phyloP scores from a whole-genome alignment of 2,797 vertebrate species.

The Etheostoma nigrum region DNA sequence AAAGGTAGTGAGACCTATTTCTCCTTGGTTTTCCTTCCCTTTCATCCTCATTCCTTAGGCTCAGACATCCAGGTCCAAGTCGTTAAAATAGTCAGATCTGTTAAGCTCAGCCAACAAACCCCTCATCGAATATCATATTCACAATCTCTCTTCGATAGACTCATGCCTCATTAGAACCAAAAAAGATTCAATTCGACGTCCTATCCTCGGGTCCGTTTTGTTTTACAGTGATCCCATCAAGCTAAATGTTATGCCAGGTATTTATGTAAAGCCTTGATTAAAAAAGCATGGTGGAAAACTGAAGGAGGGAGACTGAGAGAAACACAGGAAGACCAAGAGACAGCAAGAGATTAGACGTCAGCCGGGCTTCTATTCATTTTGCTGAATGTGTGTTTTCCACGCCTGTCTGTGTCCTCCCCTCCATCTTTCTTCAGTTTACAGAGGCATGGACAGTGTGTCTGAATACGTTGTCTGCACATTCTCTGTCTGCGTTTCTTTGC shows the following conservation, averaged over 20 bases:
- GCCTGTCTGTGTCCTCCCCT: constrained; percentile 23
- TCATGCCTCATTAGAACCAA: background rate
- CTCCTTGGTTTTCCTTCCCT: constrained; percentile 14
- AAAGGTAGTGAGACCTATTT: constrained; percentile 6
- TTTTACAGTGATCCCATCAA: constrained; percentile 42
- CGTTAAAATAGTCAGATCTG: background rate
- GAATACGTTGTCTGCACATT: constrained; percentile 55
- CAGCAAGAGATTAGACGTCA: constrained; percentile 69
- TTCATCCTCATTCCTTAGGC: background rate
- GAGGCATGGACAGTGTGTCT: constrained; percentile 59
- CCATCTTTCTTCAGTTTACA: constrained; percentile 62
- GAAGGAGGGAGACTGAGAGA: constrained; percentile 41
- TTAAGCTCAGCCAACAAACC: background rate
- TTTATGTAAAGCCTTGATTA: constrained; percentile 73
- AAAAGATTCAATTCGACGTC: constrained; percentile 1
- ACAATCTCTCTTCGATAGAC: background rate
- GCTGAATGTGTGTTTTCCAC: constrained; percentile 81
- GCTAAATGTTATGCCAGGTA: constrained; percentile 65
- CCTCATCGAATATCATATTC: background rate
- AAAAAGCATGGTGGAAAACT: constrained; percentile 35
- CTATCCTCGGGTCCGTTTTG: constrained; percentile 37
- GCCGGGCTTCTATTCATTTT: constrained; percentile 69
- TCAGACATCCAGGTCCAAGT: background rate
- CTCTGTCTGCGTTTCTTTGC: constrained; percentile 54
- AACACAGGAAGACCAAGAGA: constrained; percentile 58